These are phyloP conservation scores for Petromus typicus DNA, from an alignment of 2,113 vertebrate genomes.

Conservation along the genomic window DNA sequence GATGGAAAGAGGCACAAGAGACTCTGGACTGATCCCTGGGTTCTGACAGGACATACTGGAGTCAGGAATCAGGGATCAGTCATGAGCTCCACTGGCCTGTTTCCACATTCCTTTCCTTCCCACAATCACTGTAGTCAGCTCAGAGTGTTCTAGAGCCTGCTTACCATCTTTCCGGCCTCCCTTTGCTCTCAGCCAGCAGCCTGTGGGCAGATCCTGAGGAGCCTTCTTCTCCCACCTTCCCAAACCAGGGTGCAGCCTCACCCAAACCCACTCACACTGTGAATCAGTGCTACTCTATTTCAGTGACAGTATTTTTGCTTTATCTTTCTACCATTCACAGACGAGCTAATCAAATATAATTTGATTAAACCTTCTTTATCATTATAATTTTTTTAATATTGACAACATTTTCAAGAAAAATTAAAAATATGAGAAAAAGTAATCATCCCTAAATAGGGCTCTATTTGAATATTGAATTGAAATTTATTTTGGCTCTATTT, in stretches of 20 bases:
- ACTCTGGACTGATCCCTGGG: too few species aligned
- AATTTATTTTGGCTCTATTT: background rate
- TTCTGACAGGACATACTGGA: too few species aligned
- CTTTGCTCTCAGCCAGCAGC: too few species aligned
- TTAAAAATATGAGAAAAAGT: background rate
- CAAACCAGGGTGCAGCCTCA: background rate
- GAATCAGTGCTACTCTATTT: background rate
- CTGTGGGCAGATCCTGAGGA: too few species aligned
- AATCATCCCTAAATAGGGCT: background rate
- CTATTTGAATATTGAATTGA: background rate
- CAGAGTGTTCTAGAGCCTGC: fast-evolving
- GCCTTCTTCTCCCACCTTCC: background rate
- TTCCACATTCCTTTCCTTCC: background rate
- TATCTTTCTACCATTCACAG: background rate
- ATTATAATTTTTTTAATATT: background rate
- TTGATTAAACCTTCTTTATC: background rate
- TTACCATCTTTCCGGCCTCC: background rate
- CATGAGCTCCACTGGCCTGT: background rate
- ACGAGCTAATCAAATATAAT: background rate
- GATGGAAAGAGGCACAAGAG: too few species aligned
- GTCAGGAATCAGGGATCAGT: background rate
- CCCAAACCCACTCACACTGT: fast-evolving
- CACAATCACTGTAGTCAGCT: background rate
- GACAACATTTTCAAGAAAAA: background rate
- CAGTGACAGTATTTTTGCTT: background rate